Conservation (phyloP, 2,797 vertebrate genomes). For the Acridotheres tristis region DNA sequence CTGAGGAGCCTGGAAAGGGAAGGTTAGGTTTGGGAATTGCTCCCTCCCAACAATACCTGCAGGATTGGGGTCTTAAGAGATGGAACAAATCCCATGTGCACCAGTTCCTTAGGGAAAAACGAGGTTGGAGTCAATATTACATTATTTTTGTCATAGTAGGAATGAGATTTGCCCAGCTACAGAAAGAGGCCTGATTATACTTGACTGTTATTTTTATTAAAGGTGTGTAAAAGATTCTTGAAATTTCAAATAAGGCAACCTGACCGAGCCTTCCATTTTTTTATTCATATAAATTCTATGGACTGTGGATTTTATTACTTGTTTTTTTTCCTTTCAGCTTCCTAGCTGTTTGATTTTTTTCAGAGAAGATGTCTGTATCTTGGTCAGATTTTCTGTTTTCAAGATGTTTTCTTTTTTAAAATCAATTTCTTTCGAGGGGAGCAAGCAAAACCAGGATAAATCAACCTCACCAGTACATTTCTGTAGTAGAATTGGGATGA, state of each 20-base stretch:
- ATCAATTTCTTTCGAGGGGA: not conserved
- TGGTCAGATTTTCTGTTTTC: not conserved
- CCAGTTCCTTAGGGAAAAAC: not conserved
- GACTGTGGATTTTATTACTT: not conserved
- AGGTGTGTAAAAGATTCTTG: not conserved
- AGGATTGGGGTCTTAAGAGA: not conserved
- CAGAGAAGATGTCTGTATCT: not conserved
- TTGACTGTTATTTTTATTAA: not conserved
- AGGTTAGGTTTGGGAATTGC: not conserved
- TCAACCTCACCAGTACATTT: not conserved
- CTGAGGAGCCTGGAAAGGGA: not conserved
- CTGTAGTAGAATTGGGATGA: not conserved
- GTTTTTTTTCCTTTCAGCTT: not conserved
- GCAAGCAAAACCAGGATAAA: not conserved
- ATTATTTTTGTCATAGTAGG: not conserved
- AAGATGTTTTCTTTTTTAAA: not conserved
- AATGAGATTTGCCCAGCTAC: conserved; percentile 1
- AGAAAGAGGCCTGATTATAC: not conserved
- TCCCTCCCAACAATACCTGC: not conserved
- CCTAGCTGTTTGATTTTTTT: not conserved
- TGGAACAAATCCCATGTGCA: not conserved
- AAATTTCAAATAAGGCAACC: not conserved
- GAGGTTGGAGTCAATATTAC: not conserved
- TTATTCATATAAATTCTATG: not conserved
- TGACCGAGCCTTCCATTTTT: not conserved